Evolutionary conservation across 2,797 vertebrate species (phyloP).

Genomic region (Neosilurus mollespiculum): DNA sequence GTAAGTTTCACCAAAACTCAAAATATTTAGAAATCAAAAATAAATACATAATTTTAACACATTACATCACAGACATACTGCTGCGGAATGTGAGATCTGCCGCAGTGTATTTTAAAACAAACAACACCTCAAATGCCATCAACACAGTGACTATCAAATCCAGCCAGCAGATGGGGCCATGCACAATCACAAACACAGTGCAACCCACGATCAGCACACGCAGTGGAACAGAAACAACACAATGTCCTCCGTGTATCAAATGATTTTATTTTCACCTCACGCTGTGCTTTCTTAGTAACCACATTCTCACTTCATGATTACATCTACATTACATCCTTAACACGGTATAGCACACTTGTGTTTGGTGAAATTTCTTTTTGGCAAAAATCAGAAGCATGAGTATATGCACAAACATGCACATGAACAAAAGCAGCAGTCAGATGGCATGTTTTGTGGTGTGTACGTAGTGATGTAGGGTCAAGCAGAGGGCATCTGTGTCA

Average conservation of each 20-base stretch:
- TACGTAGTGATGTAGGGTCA: slow-evolving; percentile 10
- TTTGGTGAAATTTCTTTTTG: not conserved
- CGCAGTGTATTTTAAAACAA: not conserved
- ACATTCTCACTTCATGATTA: not conserved
- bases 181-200: not conserved
- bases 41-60: not conserved
- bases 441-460: slow-evolving; percentile 18
- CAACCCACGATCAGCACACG: not conserved
- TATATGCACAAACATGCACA: not conserved
- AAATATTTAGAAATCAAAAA: not conserved
- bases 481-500: slow-evolving; percentile 53
- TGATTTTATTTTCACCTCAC: not conserved
- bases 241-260: slow-evolving; percentile 3
- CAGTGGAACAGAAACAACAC: not conserved
- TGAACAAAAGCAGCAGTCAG: slow-evolving; percentile 14
- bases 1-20: not conserved
- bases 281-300: not conserved
- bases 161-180: slow-evolving; percentile 11
- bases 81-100: not conserved
- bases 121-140: not conserved
- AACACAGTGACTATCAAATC: not conserved
- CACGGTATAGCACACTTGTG: not conserved
- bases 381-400: not conserved
- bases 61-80: not conserved
- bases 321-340: not conserved